phyloP scores from a whole-genome alignment of 2,888 invertebrate species.

The Drosophila atripex region DNA sequence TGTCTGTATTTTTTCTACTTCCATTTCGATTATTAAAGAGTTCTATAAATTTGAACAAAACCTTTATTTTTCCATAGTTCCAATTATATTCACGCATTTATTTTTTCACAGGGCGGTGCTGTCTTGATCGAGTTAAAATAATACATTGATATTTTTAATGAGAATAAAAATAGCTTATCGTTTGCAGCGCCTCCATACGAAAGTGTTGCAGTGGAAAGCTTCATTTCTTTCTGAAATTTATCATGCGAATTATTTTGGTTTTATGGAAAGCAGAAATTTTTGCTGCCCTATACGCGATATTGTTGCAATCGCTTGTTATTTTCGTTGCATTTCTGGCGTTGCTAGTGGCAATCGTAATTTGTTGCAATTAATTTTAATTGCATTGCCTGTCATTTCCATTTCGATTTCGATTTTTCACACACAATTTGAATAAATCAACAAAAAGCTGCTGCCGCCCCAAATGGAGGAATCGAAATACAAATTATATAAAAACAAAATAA shows the following conservation, averaged over 20 bases:
- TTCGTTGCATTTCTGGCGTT: constrained; percentile 23
- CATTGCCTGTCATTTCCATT: constrained; percentile 63
- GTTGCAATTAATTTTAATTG: constrained; percentile 76
- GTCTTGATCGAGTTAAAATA: not conserved
- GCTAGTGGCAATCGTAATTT: constrained; percentile 60
- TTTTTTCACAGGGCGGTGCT: not conserved
- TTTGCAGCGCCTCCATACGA: not conserved
- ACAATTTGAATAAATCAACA: constrained; percentile 76
- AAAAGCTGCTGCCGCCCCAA: constrained; percentile 35
- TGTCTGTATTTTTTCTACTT: not conserved
- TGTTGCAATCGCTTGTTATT: constrained; percentile 24
- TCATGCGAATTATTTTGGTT: constrained; percentile 15
- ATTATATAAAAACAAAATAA: constrained; percentile 20
- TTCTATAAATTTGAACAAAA: not conserved
- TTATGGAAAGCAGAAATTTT: constrained; percentile 17
- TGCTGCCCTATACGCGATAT: constrained; percentile 22
- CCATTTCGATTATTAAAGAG: not conserved
- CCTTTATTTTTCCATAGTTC: constrained; percentile 2
- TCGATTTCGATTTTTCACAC: constrained; percentile 73
- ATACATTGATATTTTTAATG: not conserved
- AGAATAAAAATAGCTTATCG: not conserved
- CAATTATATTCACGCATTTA: not conserved
- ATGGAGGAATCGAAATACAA: constrained; percentile 9
- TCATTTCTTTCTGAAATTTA: constrained; percentile 20
- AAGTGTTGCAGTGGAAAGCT: not conserved